A percentile compares a stretch with the other conserved stretches of the same genome.
phyloP scores from a whole-genome alignment of 2,113 vertebrate genomes.

The Pelobates fuscus region DNA sequence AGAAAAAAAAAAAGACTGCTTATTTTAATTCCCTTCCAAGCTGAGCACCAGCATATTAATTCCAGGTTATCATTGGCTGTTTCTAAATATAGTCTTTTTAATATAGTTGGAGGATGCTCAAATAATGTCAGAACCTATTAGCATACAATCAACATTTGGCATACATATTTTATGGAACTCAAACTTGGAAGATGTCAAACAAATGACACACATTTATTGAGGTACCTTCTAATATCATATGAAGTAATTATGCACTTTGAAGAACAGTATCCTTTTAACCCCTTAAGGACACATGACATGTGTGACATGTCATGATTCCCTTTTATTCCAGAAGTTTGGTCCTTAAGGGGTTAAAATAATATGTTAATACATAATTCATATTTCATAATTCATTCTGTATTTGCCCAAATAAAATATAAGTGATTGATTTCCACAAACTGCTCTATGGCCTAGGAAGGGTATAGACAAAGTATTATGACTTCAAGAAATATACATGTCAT shows the following conservation, averaged over 20 bases:
- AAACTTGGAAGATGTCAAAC: neutral
- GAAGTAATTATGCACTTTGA: neutral
- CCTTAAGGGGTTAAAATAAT: too few species aligned
- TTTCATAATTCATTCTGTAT: too few species aligned
- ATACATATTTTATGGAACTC: constrained; percentile 26
- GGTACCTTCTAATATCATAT: neutral
- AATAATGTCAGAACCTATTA: constrained; percentile 27
- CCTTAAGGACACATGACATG: too few species aligned
- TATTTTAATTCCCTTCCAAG: constrained; percentile 15
- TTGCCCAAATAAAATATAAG: too few species aligned
- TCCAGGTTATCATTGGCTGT: neutral
- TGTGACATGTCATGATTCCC: too few species aligned
- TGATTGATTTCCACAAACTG: too few species aligned
- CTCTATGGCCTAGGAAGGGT: too few species aligned
- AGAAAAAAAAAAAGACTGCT: constrained; percentile 1
- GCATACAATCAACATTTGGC: constrained; percentile 15
- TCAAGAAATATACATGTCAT: too few species aligned
- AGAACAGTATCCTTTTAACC: neutral
- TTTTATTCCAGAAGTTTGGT: too few species aligned
- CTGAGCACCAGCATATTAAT: constrained; percentile 1
- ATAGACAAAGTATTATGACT: too few species aligned
- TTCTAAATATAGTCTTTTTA: constrained; percentile 31
- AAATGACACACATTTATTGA: neutral
- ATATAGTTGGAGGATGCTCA: constrained; percentile 16
- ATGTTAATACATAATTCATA: too few species aligned